phyloP scores from a whole-genome alignment of 2,113 vertebrate species.

The rat (Rattus norvegicus) region GRCr8 NC_086026.1:13018501-13019000 shows the following conservation, averaged over 20 bases:
- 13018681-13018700: background rate
- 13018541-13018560: background rate
- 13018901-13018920: background rate
- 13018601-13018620: no score
- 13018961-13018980: no score
- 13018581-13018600: accelerated
- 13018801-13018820: no score
- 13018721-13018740: background rate
- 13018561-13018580: background rate
- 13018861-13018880: background rate
- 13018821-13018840: background rate
- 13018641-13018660: background rate
- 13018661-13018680: background rate
- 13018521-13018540: background rate
- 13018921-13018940: no score
- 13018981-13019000: no score
- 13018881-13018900: background rate
- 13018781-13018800: background rate
- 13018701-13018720: background rate
- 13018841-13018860: background rate
- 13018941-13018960: background rate
- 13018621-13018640: background rate
- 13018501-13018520: no score
- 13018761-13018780: background rate
- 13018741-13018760: background rate